A percentile compares a stretch with the other conserved stretches of the same genome.
Evolutionary conservation across 1,140 invertebrate species (phyloP).

Genomic region (Drosophila burlai): DNA sequence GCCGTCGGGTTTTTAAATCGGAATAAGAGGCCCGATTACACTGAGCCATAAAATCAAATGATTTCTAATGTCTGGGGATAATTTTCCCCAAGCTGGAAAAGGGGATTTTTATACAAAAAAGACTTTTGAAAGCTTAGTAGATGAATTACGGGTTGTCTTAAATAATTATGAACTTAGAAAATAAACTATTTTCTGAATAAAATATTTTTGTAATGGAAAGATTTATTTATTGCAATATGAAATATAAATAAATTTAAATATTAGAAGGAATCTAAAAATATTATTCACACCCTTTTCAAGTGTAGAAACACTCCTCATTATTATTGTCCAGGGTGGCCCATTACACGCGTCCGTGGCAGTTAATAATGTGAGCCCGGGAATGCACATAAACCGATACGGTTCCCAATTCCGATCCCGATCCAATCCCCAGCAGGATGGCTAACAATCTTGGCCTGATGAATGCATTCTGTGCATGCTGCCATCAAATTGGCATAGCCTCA

Average conservation of each 20-base stretch:
- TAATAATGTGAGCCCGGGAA: conserved; percentile 74
- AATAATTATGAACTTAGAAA: neutral
- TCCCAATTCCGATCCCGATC: conserved; percentile 9
- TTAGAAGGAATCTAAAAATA: neutral
- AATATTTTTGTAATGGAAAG: too few relatives aligned
- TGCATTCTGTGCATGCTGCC: conserved; percentile 66
- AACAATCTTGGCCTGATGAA: conserved; percentile 74
- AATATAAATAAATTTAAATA: neutral
- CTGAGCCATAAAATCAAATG: conserved; percentile 2
- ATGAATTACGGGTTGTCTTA: neutral
- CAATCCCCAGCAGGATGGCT: conserved; percentile 48
- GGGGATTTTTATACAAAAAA: neutral
- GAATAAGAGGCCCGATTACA: conserved; percentile 22
- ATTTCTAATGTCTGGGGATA: neutral
- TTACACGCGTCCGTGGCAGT: conserved; percentile 65
- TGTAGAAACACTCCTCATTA: conserved; percentile 30
- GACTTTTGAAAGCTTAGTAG: neutral
- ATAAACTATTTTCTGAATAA: too few relatives aligned
- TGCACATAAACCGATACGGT: conserved; percentile 49
- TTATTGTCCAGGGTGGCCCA: conserved; percentile 78
- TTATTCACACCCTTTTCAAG: neutral
- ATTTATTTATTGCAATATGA: neutral
- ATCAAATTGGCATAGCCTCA: conserved; percentile 66
- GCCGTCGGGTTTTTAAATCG: conserved; percentile 33
- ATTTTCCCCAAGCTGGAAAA: neutral